These are phyloP conservation scores for Alloplasta piceator DNA, from an alignment of 2,888 invertebrate species.

Conservation along the genomic window DNA sequence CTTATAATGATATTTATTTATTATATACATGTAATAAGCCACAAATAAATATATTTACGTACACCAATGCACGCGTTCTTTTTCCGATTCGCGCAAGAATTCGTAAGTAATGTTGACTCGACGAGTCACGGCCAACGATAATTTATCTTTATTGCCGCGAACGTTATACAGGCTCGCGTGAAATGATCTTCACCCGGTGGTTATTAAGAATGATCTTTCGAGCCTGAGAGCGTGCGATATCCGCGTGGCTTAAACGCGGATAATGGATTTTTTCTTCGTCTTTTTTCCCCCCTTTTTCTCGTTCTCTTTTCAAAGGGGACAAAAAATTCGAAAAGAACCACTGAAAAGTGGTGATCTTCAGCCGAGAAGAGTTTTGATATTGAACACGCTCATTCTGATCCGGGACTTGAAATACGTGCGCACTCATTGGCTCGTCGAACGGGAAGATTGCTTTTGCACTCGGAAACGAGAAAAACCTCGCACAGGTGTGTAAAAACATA, in stretches of 20 bases:
- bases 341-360: neutral
- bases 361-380: neutral
- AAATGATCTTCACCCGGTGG: conserved; percentile 29
- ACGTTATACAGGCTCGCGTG: conserved; percentile 19
- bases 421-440: conserved; percentile 31
- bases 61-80: neutral
- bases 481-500: neutral
- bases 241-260: conserved; percentile 19
- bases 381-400: conserved; percentile 12
- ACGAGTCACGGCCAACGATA: conserved; percentile 45
- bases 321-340: conserved; percentile 4
- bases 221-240: conserved; percentile 28
- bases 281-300: neutral
- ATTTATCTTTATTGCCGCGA: conserved; percentile 58
- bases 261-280: conserved; percentile 21
- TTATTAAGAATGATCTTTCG: conserved; percentile 53
- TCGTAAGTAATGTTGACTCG: conserved; percentile 40
- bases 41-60: neutral
- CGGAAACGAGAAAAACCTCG: neutral
- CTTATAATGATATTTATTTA: too few species aligned
- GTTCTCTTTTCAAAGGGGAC: neutral
- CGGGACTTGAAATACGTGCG: conserved; percentile 39
- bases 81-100: neutral
- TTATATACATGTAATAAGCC: neutral
- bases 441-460: conserved; percentile 39